Evolutionary conservation across 2,113 vertebrate genomes (phyloP).

Genomic region (Naja naja): DNA sequence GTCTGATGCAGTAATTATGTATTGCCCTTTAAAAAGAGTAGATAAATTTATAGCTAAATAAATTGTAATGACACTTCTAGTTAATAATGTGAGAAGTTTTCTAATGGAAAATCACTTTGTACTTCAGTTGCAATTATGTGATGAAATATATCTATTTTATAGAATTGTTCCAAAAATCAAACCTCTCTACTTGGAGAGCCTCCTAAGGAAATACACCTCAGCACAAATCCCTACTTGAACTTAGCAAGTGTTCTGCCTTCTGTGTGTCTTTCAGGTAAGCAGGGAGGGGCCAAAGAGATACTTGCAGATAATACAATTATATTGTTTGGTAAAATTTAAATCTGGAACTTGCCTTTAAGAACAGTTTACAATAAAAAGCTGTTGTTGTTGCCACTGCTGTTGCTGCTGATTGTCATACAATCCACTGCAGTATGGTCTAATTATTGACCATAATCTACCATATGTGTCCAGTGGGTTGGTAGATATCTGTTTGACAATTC

Average conservation of each 20-base stretch:
- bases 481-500: background rate
- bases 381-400: background rate
- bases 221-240: conserved; percentile 95
- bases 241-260: conserved; percentile 92
- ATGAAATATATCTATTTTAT: background rate
- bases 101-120: background rate
- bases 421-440: background rate
- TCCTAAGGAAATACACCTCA: conserved; percentile 90
- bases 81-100: background rate
- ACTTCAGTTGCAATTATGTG: background rate
- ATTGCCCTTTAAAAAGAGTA: background rate
- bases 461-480: background rate
- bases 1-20: background rate
- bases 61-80: background rate
- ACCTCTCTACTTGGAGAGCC: conserved; percentile 92
- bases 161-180: conserved; percentile 80
- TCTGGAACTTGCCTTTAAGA: background rate
- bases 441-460: background rate
- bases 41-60: background rate
- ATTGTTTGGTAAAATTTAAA: background rate
- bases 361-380: background rate
- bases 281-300: background rate
- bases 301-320: background rate
- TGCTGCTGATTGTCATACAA: background rate
- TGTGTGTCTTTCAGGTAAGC: conserved; percentile 81